A percentile compares a stretch with the other conserved stretches of the same genome.
Conservation (phyloP, 2,113 vertebrate genomes). For the Pyxicephalus adspersus region DNA sequence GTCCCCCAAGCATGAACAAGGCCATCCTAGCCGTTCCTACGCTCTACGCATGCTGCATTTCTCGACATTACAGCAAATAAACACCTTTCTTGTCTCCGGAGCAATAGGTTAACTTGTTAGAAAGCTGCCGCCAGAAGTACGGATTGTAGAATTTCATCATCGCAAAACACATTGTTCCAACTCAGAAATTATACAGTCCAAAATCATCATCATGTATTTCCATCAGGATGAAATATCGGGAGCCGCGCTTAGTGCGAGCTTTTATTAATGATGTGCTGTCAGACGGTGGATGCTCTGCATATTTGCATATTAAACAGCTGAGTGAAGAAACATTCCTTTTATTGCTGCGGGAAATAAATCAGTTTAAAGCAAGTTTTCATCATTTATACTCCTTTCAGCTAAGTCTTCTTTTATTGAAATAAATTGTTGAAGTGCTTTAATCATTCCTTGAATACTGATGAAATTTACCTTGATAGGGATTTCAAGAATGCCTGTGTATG, state of each 20-base stretch:
- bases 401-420: slow-evolving; percentile 95
- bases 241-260: slow-evolving; percentile 88
- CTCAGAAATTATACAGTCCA: slow-evolving; percentile 92
- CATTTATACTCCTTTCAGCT: slow-evolving; percentile 90
- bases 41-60: not conserved
- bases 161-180: slow-evolving; percentile 79
- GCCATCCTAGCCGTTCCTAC: too few relatives aligned
- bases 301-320: slow-evolving; percentile 99
- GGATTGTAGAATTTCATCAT: slow-evolving; percentile 73
- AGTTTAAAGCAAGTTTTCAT: slow-evolving; percentile 97
- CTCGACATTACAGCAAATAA: slow-evolving; percentile 2
- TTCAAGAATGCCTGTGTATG: slow-evolving; percentile 78
- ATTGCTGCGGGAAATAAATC: slow-evolving; percentile 98
- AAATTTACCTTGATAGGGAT: slow-evolving; percentile 84
- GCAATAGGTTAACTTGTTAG: slow-evolving; percentile 61
- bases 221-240: slow-evolving; percentile 99
- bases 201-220: slow-evolving; percentile 99
- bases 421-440: slow-evolving; percentile 90
- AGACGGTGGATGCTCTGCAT: slow-evolving; percentile 98
- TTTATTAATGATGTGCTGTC: slow-evolving; percentile 99
- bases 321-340: slow-evolving; percentile 93
- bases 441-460: slow-evolving; percentile 88
- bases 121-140: slow-evolving; percentile 58
- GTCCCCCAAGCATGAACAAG: too few relatives aligned
- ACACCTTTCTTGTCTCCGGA: not conserved